Evolutionary conservation across 2,797 vertebrate species (phyloP).

Genomic region (Pitangus sulphuratus): DNA sequence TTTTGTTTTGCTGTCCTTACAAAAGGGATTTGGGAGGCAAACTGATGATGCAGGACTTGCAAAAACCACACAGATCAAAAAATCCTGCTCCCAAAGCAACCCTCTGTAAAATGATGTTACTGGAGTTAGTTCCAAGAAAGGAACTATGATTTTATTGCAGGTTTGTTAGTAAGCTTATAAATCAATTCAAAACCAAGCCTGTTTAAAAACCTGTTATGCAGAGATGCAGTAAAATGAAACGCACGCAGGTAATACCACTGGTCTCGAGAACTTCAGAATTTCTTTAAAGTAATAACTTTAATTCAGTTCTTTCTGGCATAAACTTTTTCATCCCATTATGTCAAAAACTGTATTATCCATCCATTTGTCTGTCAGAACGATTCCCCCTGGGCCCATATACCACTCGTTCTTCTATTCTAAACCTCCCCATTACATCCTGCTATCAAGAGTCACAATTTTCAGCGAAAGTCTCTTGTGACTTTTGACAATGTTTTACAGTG

Average conservation of each 20-base stretch:
- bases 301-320: slow-evolving; percentile 82
- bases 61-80: slow-evolving; percentile 7
- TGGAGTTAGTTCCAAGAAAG: slow-evolving; percentile 56
- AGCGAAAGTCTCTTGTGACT: slow-evolving; percentile 81
- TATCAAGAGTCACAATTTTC: slow-evolving; percentile 85
- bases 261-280: slow-evolving; percentile 78
- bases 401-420: slow-evolving; percentile 78
- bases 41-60: slow-evolving; percentile 1
- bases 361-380: slow-evolving; percentile 84
- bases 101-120: slow-evolving; percentile 13
- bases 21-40: slow-evolving; percentile 8
- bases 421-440: slow-evolving; percentile 79
- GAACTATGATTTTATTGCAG: slow-evolving; percentile 52
- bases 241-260: slow-evolving; percentile 54
- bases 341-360: slow-evolving; percentile 83
- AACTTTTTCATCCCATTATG: slow-evolving; percentile 84
- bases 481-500: slow-evolving; percentile 84
- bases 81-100: not conserved
- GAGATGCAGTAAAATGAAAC: slow-evolving; percentile 61
- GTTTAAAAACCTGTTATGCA: slow-evolving; percentile 69
- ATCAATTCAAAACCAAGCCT: slow-evolving; percentile 49
- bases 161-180: slow-evolving; percentile 67
- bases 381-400: slow-evolving; percentile 79
- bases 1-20: slow-evolving; percentile 25
- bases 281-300: slow-evolving; percentile 82